Evolutionary conservation across 2,113 vertebrate genomes (phyloP), one percentile per base, ranked within the genome.

Genomic region (Eulemur macaco): DNA sequence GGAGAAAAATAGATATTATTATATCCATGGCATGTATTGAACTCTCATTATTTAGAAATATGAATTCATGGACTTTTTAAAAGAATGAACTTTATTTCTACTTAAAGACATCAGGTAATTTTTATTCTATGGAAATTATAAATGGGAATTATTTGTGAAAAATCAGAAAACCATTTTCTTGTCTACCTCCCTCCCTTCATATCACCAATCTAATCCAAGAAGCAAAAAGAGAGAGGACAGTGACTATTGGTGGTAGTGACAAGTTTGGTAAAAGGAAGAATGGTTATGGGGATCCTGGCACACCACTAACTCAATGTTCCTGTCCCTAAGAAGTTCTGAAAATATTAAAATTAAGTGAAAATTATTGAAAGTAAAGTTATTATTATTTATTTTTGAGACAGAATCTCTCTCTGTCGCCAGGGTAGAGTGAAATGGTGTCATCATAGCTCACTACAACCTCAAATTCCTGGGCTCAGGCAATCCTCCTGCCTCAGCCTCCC

Each of bases 271-370:
- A 92, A 93, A 25, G 18, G 5, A 81, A 6, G 17, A 83, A 86
- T 58, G 23, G 21, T 78, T 66, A 86, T 5, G 45, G 52, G 20
- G 12, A 86, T 45, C 42, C 4, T 37, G 6, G 63, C 47, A 3
- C 52, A 74, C 5, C 42, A 34, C 29, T 68, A 94, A 74, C 39
- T 78, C 39, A 54, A 39, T 63, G 63, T 6, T 84, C 17, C 39
- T 50, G 2, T 77, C 20, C 63, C 84, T 93, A 73, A 74, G 88
- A 89, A 86, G 56, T 34, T 91, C 68, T 91, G 15, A 45, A 84
- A 76, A 95, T 80, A 92, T 78, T 95, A 86, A 81, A 95, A 91
- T 63, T 68, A 77, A 56, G 20, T 56, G 54, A 56, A 39, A 73
- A 29, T 64, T 56, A 69, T 45, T 58, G 54, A 69, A 45, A 56